Conservation (phyloP, 1,140 invertebrate species). For the Zaprionus nigranus region DNA sequence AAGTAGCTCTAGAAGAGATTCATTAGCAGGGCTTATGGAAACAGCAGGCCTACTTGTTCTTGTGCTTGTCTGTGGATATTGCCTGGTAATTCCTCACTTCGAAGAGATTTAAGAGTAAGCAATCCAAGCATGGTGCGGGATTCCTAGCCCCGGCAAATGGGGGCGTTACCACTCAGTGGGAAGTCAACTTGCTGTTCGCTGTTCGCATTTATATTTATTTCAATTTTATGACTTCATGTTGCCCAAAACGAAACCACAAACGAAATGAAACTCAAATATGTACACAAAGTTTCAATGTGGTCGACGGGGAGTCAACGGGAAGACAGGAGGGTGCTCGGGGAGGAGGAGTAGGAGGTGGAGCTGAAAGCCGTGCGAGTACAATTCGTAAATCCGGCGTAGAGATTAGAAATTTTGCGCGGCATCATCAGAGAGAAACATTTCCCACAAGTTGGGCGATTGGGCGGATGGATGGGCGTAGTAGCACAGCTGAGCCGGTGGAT, state of each 20-base stretch:
- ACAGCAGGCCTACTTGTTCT: conserved; percentile 7
- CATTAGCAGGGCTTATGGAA: conserved; percentile 8
- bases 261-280: conserved; percentile 82
- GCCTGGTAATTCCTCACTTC: conserved; percentile 6
- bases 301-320: conserved; percentile 14
- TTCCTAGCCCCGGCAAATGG: conserved; percentile 19
- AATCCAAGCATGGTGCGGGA: conserved; percentile 30
- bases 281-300: conserved; percentile 76
- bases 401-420: conserved; percentile 76
- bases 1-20: neutral
- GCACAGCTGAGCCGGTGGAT: conserved; percentile 22
- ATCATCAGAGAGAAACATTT: conserved; percentile 56
- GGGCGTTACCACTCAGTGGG: conserved; percentile 67
- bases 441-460: conserved; percentile 36
- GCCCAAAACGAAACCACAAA: conserved; percentile 73
- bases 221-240: conserved; percentile 82
- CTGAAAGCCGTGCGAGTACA: conserved; percentile 37
- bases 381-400: conserved; percentile 64
- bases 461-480: neutral
- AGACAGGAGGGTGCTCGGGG: neutral
- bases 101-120: conserved; percentile 51
- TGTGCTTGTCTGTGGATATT: conserved; percentile 1
- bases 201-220: conserved; percentile 79
- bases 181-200: conserved; percentile 55
- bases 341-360: neutral